Evolutionary conservation across 2,888 invertebrate species (phyloP).

Genomic region (Tetheella fluctuosa): DNA sequence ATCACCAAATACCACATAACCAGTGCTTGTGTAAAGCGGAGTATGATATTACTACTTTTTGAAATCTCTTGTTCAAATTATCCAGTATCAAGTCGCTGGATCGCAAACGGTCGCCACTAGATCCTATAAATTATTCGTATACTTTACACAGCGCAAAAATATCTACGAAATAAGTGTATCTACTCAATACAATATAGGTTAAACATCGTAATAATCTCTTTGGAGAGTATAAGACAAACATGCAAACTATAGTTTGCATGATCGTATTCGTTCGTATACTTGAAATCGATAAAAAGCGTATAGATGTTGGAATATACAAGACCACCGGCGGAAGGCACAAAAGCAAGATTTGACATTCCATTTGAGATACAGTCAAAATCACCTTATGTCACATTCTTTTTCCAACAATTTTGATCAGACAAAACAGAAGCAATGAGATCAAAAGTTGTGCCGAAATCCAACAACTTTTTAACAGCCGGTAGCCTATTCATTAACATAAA

Average conservation of each 20-base stretch:
- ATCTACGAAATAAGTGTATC: conserved; percentile 60
- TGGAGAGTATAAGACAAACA: conserved; percentile 65
- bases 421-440: conserved; percentile 53
- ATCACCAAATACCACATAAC: neutral
- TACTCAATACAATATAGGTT: conserved; percentile 59
- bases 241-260: conserved; percentile 46
- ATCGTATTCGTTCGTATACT: conserved; percentile 52
- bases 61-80: conserved; percentile 6
- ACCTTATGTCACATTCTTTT: conserved; percentile 43
- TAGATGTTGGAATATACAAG: conserved; percentile 44
- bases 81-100: conserved; percentile 42
- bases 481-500: conserved; percentile 53
- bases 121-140: conserved; percentile 75
- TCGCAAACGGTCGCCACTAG: conserved; percentile 61
- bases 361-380: conserved; percentile 51
- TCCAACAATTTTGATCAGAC: conserved; percentile 34
- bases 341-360: conserved; percentile 68
- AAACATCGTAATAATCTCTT: conserved; percentile 73
- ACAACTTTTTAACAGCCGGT: conserved; percentile 63
- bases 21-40: conserved; percentile 3
- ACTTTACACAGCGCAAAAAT: conserved; percentile 77
- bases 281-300: conserved; percentile 58
- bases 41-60: neutral
- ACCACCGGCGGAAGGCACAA: conserved; percentile 78
- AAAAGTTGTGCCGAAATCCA: conserved; percentile 69